Evolutionary conservation across 2,797 vertebrate species (phyloP).

Genomic region (Pelodytes ibericus): DNA sequence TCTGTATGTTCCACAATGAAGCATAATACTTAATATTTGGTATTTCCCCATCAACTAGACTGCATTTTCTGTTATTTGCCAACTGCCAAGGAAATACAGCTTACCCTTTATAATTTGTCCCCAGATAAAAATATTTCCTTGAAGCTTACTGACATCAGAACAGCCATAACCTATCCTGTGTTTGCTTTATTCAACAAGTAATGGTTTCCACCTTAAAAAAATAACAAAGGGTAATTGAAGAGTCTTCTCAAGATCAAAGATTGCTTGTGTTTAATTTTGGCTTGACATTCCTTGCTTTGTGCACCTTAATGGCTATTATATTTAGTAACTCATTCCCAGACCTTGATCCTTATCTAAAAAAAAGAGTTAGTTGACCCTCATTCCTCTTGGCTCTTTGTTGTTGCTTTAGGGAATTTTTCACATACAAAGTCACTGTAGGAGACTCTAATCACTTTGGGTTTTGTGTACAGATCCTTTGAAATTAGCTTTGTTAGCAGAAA

Average conservation of each 20-base stretch:
- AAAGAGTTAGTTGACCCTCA: slow-evolving; percentile 67
- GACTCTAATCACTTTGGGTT: slow-evolving; percentile 65
- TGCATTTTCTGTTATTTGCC: too few species aligned
- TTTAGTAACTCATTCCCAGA: slow-evolving; percentile 45
- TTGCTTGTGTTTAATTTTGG: slow-evolving; percentile 32
- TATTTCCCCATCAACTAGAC: too few species aligned
- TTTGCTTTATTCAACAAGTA: slow-evolving; percentile 3
- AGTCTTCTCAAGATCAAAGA: slow-evolving; percentile 47
- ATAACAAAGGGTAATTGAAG: slow-evolving; percentile 17
- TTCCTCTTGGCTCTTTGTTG: slow-evolving; percentile 60
- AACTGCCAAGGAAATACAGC: too few species aligned
- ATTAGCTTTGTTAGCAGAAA: slow-evolving; percentile 66
- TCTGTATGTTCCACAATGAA: not conserved
- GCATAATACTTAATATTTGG: too few species aligned
- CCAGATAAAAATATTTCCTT: too few species aligned
- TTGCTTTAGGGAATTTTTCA: slow-evolving; percentile 62
- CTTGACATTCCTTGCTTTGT: slow-evolving; percentile 36
- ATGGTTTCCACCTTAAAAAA: slow-evolving; percentile 9
- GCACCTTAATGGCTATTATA: slow-evolving; percentile 61
- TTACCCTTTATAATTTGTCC: too few species aligned
- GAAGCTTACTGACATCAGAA: too few species aligned
- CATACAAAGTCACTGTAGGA: slow-evolving; percentile 56
- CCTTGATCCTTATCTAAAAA: slow-evolving; percentile 59
- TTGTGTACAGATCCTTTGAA: slow-evolving; percentile 65
- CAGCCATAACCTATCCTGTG: not conserved